Base-by-base conservation (phyloP, 2,113 vertebrate genomes). In the Solea solea region DNA sequence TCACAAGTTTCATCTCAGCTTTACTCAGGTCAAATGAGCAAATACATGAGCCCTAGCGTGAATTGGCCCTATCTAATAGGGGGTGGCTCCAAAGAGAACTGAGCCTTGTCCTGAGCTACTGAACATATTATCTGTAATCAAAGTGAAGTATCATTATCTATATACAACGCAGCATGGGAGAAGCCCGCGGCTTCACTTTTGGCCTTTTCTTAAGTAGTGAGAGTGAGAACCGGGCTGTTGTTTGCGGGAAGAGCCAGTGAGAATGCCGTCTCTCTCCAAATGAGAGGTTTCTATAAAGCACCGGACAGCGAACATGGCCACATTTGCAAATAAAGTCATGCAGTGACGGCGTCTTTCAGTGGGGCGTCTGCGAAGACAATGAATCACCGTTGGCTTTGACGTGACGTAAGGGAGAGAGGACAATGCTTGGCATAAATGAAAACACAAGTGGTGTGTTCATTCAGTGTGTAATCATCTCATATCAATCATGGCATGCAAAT, bases 271-370 rank as follows among this genome's bases (percentile, higher is more conserved):
- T 86, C 60, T 82, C 54, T 39, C 64, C 52, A 88, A 92, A 92
- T 90, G 79, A 91, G 60, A 86, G 88, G 90, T 85, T 90, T 83
- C 75, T 72, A 40, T 57, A 78, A 76, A 84, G 58, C 60, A 62
- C 60, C 73, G 64, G 65, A 78, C 72, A 67, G 63, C 0, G 9
- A 69, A 82, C 73, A 80, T 34, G 59, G 45, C 62, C 74, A 72
- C 72, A 75, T 74, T 69, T 58, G 45, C 46, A 65, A 44, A 69
- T 79, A 53, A 51, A 80, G 73, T 74, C 61, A 41, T 64, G 62
- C 58, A 72, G 54, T 53, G 46, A 57, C 46, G 42, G n/a, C 62
- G 75, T 66, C 64, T 71, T 11, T 78, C 39, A 48, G 21, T 10
- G 34, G 25, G 3, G 27, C 64, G 65, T 69, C 63, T 34, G 68